Percentiles rank a stretch among this genome's conserved stretches.
These are phyloP conservation scores for Volucella zonaria DNA, from an alignment of 2,888 invertebrate genomes.

Conservation along the genomic window DNA sequence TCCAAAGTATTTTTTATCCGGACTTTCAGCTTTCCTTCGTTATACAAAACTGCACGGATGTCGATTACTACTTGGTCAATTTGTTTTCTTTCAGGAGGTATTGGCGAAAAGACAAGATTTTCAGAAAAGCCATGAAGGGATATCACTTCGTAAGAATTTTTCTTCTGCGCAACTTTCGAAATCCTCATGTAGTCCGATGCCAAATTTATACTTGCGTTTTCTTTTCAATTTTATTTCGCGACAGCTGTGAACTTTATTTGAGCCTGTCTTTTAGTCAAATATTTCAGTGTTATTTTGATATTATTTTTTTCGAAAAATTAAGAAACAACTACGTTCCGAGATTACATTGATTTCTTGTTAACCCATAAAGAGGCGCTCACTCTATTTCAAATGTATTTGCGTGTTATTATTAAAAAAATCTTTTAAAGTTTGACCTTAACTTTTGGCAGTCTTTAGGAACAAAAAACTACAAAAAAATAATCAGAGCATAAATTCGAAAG, in stretches of 20 bases:
- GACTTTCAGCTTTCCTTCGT: slow-evolving; percentile 15
- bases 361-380: background rate
- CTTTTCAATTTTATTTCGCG: slow-evolving; percentile 9
- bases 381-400: too few relatives aligned
- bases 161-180: slow-evolving; percentile 9
- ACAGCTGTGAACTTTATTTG: slow-evolving; percentile 11
- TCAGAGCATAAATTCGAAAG: too few relatives aligned
- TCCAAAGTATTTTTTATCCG: slow-evolving; percentile 24
- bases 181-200: slow-evolving; percentile 8
- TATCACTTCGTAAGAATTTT: slow-evolving; percentile 24
- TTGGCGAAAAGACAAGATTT: slow-evolving; percentile 23
- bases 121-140: slow-evolving; percentile 26
- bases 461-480: too few relatives aligned
- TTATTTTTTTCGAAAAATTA: slow-evolving; percentile 5
- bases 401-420: too few relatives aligned
- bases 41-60: slow-evolving; percentile 16
- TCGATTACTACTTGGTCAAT: slow-evolving; percentile 30
- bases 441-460: too few relatives aligned
- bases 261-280: slow-evolving; percentile 2
- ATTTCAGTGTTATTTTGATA: background rate
- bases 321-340: slow-evolving; percentile 13
- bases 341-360: slow-evolving; percentile 15
- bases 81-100: slow-evolving; percentile 31
- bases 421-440: too few relatives aligned
- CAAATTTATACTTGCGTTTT: slow-evolving; percentile 21